A percentile compares a stretch with the other conserved stretches of the same genome.
Conservation (phyloP, 2,888 invertebrate genomes). For the Alentia gelatinosa region DNA sequence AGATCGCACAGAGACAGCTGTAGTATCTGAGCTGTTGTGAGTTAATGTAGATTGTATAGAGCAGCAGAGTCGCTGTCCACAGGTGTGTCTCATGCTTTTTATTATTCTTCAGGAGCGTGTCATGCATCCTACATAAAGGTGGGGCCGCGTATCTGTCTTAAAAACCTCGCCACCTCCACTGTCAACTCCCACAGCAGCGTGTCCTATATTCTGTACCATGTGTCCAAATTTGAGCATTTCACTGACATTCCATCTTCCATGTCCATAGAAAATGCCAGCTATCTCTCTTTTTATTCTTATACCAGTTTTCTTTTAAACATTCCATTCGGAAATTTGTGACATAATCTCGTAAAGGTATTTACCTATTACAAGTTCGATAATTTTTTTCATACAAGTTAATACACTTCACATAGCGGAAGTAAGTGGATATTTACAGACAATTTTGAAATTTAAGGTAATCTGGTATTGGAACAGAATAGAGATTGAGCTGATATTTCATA, state of each 20-base stretch:
- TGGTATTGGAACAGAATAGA: neutral
- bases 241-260: conserved; percentile 49
- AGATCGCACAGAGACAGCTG: no score
- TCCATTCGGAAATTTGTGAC: no score
- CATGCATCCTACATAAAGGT: conserved; percentile 7
- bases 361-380: no score
- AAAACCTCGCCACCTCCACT: conserved; percentile 52
- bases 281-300: no score
- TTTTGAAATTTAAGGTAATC: neutral
- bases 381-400: no score
- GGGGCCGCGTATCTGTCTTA: conserved; percentile 25
- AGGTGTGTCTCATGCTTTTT: conserved; percentile 33
- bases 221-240: conserved; percentile 17
- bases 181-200: neutral
- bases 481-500: neutral
- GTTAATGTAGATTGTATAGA: no score
- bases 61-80: neutral
- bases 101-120: conserved; percentile 48
- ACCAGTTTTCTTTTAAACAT: no score
- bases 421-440: no score
- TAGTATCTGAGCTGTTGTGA: no score
- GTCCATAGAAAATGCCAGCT: conserved; percentile 1
- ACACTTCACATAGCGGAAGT: no score
- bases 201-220: conserved; percentile 34
- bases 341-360: no score